A percentile compares a stretch with the other conserved stretches of the same genome.
Conservation (phyloP, 2,113 vertebrate species). For the Campylorhamphus procurvoides region DNA sequence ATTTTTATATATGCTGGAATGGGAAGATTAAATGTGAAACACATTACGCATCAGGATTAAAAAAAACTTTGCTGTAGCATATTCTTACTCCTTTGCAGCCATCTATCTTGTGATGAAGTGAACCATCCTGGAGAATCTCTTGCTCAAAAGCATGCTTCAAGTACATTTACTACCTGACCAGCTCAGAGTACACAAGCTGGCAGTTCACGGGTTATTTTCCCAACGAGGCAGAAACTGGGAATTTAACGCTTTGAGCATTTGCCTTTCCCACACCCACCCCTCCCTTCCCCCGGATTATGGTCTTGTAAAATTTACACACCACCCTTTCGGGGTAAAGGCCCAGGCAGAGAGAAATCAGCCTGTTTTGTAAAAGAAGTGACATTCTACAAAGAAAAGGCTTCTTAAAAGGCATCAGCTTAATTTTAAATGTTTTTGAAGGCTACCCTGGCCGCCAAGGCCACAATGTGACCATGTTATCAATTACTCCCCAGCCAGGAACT, state of each 20-base stretch:
- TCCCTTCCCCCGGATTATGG: fast-evolving
- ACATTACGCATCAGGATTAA: not conserved
- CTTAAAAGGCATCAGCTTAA: not conserved
- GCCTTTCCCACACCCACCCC: not conserved
- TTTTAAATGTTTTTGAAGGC: not conserved
- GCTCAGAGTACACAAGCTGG: not conserved
- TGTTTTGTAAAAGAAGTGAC: not conserved
- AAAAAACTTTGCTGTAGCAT: not conserved
- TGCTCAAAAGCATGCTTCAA: not conserved
- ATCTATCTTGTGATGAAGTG: not conserved
- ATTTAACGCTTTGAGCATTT: not conserved
- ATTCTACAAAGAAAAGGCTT: not conserved
- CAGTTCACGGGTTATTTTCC: not conserved
- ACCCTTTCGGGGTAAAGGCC: not conserved
- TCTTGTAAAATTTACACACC: not conserved
- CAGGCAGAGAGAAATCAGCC: not conserved
- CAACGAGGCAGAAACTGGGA: not conserved
- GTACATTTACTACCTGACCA: not conserved
- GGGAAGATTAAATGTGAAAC: not conserved
- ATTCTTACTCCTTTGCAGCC: not conserved
- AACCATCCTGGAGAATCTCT: not conserved
- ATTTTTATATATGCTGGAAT: not conserved
- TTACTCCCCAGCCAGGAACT: not conserved
- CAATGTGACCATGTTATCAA: not conserved
- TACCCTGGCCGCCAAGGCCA: not conserved